phyloP scores from a whole-genome alignment of 2,797 vertebrate genomes.

The Pipistrellus nathusii region DNA sequence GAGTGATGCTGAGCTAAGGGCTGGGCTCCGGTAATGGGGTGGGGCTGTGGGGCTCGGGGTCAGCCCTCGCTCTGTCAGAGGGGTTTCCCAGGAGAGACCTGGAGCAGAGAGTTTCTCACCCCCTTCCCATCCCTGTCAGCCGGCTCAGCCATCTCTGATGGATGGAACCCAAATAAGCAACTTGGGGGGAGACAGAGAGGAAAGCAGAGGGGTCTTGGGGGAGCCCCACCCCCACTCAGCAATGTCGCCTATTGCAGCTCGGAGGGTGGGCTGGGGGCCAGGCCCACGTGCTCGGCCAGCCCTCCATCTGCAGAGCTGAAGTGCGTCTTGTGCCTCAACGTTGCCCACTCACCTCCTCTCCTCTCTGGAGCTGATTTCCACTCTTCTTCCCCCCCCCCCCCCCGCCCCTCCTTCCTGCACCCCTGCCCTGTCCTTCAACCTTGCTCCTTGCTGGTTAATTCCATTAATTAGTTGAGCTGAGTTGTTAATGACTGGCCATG shows the following conservation, averaged over 20 bases:
- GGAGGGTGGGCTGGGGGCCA: accelerated
- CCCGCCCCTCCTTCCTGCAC: no score
- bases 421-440: no score
- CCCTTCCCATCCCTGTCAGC: neutral
- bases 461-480: neutral
- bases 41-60: no score
- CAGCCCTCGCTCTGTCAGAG: no score
- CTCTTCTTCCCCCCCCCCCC: accelerated
- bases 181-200: neutral
- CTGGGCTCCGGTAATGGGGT: accelerated
- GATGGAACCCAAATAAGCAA: neutral
- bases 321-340: neutral
- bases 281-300: accelerated
- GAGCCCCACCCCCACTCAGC: neutral
- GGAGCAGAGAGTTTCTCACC: neutral
- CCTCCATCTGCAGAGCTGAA: no score
- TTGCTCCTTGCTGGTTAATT: neutral
- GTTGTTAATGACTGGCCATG: neutral
- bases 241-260: neutral
- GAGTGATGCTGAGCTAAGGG: accelerated
- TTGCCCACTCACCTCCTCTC: neutral
- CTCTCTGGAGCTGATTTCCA: neutral
- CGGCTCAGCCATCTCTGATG: no score
- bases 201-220: neutral
- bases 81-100: neutral